Conservation (phyloP, 2,797 vertebrate genomes). For the Gobio occitaniae region DNA sequence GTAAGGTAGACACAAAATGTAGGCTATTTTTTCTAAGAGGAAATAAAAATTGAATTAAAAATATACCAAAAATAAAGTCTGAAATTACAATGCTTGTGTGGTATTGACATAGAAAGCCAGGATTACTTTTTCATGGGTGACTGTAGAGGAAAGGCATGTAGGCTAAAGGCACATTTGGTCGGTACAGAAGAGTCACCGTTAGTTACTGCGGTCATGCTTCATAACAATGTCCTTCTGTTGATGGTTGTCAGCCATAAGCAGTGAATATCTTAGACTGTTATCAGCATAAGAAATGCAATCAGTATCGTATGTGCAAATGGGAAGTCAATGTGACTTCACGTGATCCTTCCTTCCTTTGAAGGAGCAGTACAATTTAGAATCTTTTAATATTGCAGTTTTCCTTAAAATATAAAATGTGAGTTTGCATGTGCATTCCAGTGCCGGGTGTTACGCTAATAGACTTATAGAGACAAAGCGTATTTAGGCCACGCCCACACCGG, state of each 20-base stretch:
- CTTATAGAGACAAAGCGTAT: too few species aligned
- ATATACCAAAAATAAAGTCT: too few species aligned
- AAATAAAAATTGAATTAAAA: not conserved
- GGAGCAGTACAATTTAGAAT: not conserved
- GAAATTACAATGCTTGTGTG: not conserved
- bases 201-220: constrained; percentile 2
- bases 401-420: not conserved
- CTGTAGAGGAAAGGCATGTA: not conserved
- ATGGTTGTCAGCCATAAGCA: not conserved
- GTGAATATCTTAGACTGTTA: not conserved
- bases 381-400: not conserved
- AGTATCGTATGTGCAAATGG: not conserved
- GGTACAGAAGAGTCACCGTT: not conserved
- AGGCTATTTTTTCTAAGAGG: not conserved
- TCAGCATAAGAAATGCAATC: not conserved
- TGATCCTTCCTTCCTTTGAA: not conserved
- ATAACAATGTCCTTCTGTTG: not conserved
- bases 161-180: not conserved
- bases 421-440: not conserved
- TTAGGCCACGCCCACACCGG: too few species aligned
- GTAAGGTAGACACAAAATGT: not conserved
- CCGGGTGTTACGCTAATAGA: not conserved
- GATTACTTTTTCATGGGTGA: not conserved
- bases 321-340: not conserved
- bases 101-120: too few species aligned